phyloP scores from a whole-genome alignment of 1,140 invertebrate genomes.

The Anadara kagoshimensis region DNA sequence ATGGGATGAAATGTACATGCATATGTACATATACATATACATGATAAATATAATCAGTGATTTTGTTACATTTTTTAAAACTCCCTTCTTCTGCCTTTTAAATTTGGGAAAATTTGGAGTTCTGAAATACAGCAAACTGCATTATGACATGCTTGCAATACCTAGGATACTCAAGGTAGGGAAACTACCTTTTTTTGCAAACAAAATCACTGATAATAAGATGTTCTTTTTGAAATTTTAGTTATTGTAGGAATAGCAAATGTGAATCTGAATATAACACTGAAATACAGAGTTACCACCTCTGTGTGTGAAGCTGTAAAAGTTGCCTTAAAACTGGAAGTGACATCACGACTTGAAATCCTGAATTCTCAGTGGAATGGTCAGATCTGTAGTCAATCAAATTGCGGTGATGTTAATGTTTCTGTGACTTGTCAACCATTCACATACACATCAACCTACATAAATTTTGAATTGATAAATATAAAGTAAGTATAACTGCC shows the following conservation, averaged over 20 bases:
- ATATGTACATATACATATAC: too few relatives aligned
- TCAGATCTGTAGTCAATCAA: constrained; percentile 24
- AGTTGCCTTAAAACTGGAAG: constrained; percentile 3
- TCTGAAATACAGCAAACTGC: too few relatives aligned
- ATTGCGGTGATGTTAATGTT: constrained; percentile 41
- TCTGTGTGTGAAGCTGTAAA: constrained; percentile 31
- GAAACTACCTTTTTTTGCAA: too few relatives aligned
- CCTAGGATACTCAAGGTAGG: too few relatives aligned
- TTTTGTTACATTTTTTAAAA: too few relatives aligned
- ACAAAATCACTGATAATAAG: too few relatives aligned
- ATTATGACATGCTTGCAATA: too few relatives aligned
- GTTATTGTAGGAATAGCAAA: constrained; percentile 6
- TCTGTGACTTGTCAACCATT: constrained; percentile 26
- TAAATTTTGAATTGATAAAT: constrained; percentile 9
- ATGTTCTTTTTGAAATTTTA: constrained; percentile 17
- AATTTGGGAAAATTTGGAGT: too few relatives aligned
- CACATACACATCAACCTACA: not conserved
- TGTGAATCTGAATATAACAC: constrained; percentile 19
- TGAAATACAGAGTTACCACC: constrained; percentile 34
- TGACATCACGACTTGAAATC: not conserved
- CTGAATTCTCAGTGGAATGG: constrained; percentile 18
- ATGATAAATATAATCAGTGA: too few relatives aligned
- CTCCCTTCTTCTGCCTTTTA: too few relatives aligned
- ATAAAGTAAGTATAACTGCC: constrained; percentile 29
- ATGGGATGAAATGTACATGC: too few relatives aligned